A percentile compares a stretch with the other conserved stretches of the same genome.
phyloP scores from a whole-genome alignment of 2,113 vertebrate genomes.

The Propithecus coquereli region DNA sequence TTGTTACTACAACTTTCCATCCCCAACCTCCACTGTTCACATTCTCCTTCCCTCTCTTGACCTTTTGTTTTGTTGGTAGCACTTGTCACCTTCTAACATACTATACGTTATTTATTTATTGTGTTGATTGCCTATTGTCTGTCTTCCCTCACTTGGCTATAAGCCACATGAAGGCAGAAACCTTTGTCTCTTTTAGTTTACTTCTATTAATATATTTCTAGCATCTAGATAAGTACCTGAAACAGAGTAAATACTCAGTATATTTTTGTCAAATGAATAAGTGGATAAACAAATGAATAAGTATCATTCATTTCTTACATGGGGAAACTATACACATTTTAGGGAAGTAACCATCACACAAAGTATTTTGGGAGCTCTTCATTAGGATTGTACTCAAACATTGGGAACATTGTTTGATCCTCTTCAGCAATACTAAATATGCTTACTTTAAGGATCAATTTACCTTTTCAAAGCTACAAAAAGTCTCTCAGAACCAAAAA shows the following conservation, averaged over 20 bases:
- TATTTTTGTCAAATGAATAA: not conserved
- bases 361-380: not conserved
- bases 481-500: slow-evolving; percentile 1
- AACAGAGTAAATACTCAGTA: not conserved
- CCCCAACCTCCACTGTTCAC: not conserved
- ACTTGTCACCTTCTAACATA: not conserved
- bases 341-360: not conserved
- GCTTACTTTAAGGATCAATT: not conserved
- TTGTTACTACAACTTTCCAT: not conserved
- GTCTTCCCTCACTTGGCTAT: not conserved
- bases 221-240: not conserved
- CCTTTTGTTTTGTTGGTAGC: not conserved
- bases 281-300: not conserved
- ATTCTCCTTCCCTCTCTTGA: not conserved
- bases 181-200: not conserved
- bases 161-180: not conserved
- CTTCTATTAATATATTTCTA: not conserved
- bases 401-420: not conserved
- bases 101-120: not conserved
- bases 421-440: not conserved
- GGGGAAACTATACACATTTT: not conserved
- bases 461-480: not conserved
- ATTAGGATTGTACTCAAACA: not conserved
- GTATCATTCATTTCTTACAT: not conserved
- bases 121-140: not conserved